Base-by-base conservation (phyloP, 1,140 invertebrate genomes). In the Ostrea denselamellosa region DNA sequence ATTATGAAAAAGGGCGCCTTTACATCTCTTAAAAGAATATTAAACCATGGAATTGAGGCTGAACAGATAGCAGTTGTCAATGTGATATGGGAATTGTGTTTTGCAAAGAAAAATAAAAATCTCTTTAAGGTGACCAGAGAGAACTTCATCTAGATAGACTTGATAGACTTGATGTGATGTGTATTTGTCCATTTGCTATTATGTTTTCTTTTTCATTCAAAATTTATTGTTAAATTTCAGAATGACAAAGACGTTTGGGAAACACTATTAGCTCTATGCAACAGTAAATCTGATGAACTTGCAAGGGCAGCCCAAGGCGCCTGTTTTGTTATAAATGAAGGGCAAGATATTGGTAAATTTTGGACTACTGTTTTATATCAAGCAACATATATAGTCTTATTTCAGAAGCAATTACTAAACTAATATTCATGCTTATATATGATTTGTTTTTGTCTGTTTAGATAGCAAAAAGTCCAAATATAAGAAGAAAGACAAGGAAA, bases 1-100 rank as follows among this genome's bases (percentile, higher is more conserved):
- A 83, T 91, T 44, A 88, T 92, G 56, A 88, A 89, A 8, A 86
- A 91, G n/a, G 89, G 87, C 51, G 82, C 85, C 0, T 86, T 90
- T 14, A 19, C 52, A 2, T n/a, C 89, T 2, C 52, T 92, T 0
- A 87, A 83, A 25, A 54, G 88, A 34, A 12, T 91, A 12, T 25
- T 89, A n/a, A 86, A 90, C 44, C 44, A 58, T n/a, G 85, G 85
- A 65, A 54, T 65, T 22, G 83, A 82, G 17, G 83, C 56, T 3
- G 91, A 91, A 77, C 89, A 91, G 83, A 44, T 86, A 12, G 83
- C 77, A 14, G 84, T 84, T 17, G 77, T 88, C 34, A 86, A 88
- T 17, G 82, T 83, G 4, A 81, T 91, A 17, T 90, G 89, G 87
- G 77, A 88, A 51, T 58, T 89, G n/a, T 22, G 86, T 5, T 91